A percentile compares a stretch with the other conserved stretches of the same genome.
Conservation (phyloP, 2,113 vertebrate genomes). For the Fulica atra region DNA sequence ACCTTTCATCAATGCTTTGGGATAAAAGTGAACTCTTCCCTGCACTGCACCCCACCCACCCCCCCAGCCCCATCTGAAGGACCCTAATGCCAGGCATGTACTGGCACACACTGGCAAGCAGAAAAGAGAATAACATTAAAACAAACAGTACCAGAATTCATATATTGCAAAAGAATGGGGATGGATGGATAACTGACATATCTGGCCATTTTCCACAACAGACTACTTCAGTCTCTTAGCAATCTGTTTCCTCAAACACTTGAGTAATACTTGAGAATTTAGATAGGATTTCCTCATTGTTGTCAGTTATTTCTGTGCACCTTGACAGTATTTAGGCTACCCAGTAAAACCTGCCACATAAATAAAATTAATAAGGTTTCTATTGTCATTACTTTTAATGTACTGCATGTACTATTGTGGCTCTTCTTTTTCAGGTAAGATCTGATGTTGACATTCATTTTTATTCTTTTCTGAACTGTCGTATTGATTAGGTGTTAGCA, state of each 20-base stretch:
- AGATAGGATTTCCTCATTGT: neutral
- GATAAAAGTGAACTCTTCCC: neutral
- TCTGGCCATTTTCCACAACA: neutral
- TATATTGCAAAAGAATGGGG: neutral
- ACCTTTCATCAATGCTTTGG: constrained; percentile 10
- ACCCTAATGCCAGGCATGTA: neutral
- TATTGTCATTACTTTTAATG: neutral
- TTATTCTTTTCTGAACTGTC: neutral
- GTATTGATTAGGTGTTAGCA: neutral
- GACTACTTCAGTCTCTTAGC: neutral
- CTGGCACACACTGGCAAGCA: neutral
- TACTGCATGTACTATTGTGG: no score
- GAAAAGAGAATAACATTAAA: neutral
- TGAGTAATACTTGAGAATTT: neutral
- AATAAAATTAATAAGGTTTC: neutral
- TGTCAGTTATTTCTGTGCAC: neutral
- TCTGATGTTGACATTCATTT: neutral
- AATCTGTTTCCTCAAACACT: neutral
- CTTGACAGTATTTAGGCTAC: neutral
- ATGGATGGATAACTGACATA: neutral
- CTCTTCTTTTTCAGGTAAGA: neutral
- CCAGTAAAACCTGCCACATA: neutral
- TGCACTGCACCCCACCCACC: no score
- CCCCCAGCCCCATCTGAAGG: neutral
- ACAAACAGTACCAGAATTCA: neutral